Evolutionary conservation across 2,797 vertebrate species (phyloP), one percentile per base, ranked within the genome.

Genomic region (Heliangelus exortis): DNA sequence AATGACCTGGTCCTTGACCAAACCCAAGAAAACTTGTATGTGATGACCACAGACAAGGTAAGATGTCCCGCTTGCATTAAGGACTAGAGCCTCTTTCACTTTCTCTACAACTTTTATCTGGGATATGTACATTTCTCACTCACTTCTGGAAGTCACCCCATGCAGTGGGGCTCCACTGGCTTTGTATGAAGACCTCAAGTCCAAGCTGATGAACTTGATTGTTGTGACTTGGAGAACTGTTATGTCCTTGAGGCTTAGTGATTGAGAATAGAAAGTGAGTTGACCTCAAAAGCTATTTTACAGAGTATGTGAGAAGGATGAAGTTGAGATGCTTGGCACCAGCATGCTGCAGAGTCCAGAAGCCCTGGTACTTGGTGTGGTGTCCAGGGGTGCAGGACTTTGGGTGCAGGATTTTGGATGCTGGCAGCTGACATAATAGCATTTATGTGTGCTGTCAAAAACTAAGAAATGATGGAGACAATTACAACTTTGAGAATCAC

Each of bases 31-130:
- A 97, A 98, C 95, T 95, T 99, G 20, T 99, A 99, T 1, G 98
- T 99, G 95, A 99, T 99, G 97, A 99, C 99, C 17, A 98, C 99
- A 95, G 98, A 98, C 95, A 99, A 98, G 99, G 99, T 99, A 95
- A 61, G 2, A 0, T 72, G 39, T 62, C 75, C n/a, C 25, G 6
- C 39, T 71, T 57, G 16, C 2, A 0, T 29, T 80, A 59, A 77
- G 50, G 17, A 41, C 59, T 15, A 8, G 0, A 5, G 50, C 54
- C 1, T 1, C 25, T 84, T 85, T 78, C 23, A 15, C 36, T 58
- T 92, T 55, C 8, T 84, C 25, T 93, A 47, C 48, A 75, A 9
- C 23, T 86, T 84, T 84, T 45, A 63, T 39, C 34, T 50, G 47
- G 81, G 58, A 25, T 69, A 10, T 82, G n/a, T 48, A 26, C 1